Conservation (phyloP, 2,797 vertebrate species). For the Myoxocephalus aenaeus region DNA sequence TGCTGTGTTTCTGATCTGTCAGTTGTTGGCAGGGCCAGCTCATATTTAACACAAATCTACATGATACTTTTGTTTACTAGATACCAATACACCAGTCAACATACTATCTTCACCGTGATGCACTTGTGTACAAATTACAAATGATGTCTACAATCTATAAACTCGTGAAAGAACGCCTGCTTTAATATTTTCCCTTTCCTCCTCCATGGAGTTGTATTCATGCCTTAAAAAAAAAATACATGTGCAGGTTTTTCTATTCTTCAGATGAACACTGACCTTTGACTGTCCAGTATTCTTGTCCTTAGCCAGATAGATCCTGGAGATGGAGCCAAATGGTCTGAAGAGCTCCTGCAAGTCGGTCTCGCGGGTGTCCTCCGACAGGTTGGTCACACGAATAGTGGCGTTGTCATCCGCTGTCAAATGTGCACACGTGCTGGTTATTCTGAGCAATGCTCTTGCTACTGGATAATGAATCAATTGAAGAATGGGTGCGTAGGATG, state of each 20-base stretch:
- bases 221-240: not conserved
- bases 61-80: not conserved
- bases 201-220: not conserved
- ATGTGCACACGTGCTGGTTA: not conserved
- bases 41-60: not conserved
- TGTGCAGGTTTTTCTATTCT: not conserved
- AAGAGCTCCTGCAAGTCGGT: constrained; percentile 98
- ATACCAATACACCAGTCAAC: not conserved
- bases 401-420: constrained; percentile 94
- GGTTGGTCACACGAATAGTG: constrained; percentile 97
- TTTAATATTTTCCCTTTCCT: not conserved
- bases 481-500: not conserved
- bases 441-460: not conserved
- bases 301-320: constrained; percentile 97
- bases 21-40: too few species aligned
- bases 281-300: constrained; percentile 98
- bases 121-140: not conserved
- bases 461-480: not conserved
- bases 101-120: not conserved
- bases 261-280: constrained; percentile 84
- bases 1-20: not conserved
- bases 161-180: not conserved
- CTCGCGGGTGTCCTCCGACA: constrained; percentile 97
- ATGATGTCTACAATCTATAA: not conserved
- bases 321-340: constrained; percentile 97